Evolutionary conservation across 2,888 invertebrate species (phyloP), one percentile per base, ranked within the genome.

Genomic region (Spodoptera picta): DNA sequence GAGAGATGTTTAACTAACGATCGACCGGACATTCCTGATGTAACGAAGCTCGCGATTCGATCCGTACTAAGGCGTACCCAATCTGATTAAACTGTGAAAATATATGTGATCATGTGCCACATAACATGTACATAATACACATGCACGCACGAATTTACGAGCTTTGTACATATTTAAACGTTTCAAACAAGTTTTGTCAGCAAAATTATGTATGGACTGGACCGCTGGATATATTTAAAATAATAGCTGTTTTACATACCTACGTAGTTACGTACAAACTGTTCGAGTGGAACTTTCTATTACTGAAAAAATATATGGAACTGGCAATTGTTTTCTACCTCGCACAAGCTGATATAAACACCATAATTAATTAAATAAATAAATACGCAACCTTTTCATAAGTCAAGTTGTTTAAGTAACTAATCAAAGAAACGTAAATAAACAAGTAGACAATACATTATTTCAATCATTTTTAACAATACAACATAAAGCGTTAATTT

Each of bases 71-170:
- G 81, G 90, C 91, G 90, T 89, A 82, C 70, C 87, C 79, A 91
- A 93, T 91, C 83, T 78, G 79, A 87, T 93, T 90, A 91, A 88
- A 88, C 89, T 92, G 92, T 92, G 92, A 92, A 90, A 89, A 88
- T 89, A 90, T 91, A 83, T 85, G 82, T 81, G 86, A 84, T 87
- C 86, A 80, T 64, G 51, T 66, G 36, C 65, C 52, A 49, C 45
- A 43, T 47, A 52, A 43, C 54, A 5, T 49, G 52, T 59, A 66
- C 57, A 71, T 66, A 75, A 61, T n/a, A n/a, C n/a, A n/a, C 65
- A 42, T 60, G 80, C 82, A 87, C 84, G 84, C 86, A 86, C 83
- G 67, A 54, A 61, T 79, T 72, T 66, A 72, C 68, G 54, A 79
- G 67, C 57, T 69, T 77, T 69, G 69, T 77, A 75, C 58, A 69